Base-by-base conservation (phyloP, 1,140 invertebrate genomes). In the Saccostrea echinata region DNA sequence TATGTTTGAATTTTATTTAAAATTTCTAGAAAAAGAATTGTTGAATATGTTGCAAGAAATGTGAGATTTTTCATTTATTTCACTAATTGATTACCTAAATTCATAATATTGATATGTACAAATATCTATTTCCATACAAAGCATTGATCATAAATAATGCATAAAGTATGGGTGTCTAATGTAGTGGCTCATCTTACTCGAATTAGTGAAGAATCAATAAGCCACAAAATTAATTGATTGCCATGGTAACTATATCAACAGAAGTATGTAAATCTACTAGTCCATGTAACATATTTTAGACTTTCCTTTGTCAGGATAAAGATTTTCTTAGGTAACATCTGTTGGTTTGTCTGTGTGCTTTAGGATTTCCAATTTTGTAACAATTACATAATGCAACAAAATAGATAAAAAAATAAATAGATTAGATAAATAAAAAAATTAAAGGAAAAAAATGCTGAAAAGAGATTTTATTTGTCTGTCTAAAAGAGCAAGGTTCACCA, bases 211-310 rank as follows among this genome's bases (percentile, higher is more conserved):
- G 27, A 76, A 76, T 76, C 68, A 76, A 76, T 76, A 33, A 68
- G 68, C 27, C 27, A 76, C 68, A 76, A 76, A 76, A 76, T 27
- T 76, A 76, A 76, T 76, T 30, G 30, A 76, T 76, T 76, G 12
- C 68, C 27, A 76, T 76, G 68, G 68, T 76, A 76, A 76, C 68
- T 76, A 33, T 16, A 76, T 33, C 68, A 76, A 76, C 68, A 76
- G 30, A 33, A 33, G 27, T 76, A 76, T 76, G 27, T 76, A 76
- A 76, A 16, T 76, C 27, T 76, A 16, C 8, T 27, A 33, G 24
- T 16, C 11, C 12, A 11, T 76, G 68, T 76, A 33, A 76, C 68
- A 76, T 16, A 76, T 33, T 76, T 24, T 76, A 18, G 24, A 76
- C 27, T 30, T 76, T 76, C 27, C 68, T 76, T 76, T 76, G 68